Evolutionary conservation across 2,888 invertebrate genomes (phyloP).

Genomic region (Meiosimyza platycephala): DNA sequence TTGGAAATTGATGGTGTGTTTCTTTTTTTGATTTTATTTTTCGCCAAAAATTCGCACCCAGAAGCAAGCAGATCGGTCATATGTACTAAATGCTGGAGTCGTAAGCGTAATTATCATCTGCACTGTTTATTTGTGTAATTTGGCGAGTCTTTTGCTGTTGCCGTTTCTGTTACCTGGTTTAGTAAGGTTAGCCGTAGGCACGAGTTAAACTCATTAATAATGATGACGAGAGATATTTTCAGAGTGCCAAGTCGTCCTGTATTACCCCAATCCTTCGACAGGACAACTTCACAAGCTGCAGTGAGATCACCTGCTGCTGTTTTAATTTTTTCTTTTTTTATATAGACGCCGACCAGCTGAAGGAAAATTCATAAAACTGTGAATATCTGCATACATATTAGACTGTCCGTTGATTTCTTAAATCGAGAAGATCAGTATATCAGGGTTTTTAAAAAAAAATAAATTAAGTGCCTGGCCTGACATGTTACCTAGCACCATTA

Average conservation of each 20-base stretch:
- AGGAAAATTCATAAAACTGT: conserved; percentile 2
- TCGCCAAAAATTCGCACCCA: too few relatives aligned
- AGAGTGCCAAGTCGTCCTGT: conserved; percentile 6
- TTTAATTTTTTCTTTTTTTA: not conserved
- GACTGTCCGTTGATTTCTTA: too few relatives aligned
- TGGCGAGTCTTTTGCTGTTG: conserved; percentile 8
- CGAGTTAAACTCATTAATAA: conserved; percentile 38
- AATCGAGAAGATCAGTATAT: too few relatives aligned
- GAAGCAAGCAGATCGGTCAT: too few relatives aligned
- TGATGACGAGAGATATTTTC: conserved; percentile 15
- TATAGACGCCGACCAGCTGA: not conserved
- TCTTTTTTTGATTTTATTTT: too few relatives aligned
- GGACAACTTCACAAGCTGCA: conserved; percentile 6
- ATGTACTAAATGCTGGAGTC: too few relatives aligned
- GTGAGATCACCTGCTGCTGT: conserved; percentile 28
- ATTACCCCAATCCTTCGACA: conserved; percentile 30
- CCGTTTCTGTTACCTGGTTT: not conserved
- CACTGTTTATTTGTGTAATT: conserved; percentile 28
- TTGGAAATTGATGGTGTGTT: too few relatives aligned
- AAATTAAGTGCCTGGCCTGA: too few relatives aligned
- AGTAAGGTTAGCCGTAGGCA: conserved; percentile 29
- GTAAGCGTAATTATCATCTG: conserved; percentile 12
- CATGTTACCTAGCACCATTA: too few relatives aligned
- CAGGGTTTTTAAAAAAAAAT: too few relatives aligned
- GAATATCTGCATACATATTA: not conserved